Conservation (phyloP, 2,888 invertebrate species). For the Aspidiotus destructor region DNA sequence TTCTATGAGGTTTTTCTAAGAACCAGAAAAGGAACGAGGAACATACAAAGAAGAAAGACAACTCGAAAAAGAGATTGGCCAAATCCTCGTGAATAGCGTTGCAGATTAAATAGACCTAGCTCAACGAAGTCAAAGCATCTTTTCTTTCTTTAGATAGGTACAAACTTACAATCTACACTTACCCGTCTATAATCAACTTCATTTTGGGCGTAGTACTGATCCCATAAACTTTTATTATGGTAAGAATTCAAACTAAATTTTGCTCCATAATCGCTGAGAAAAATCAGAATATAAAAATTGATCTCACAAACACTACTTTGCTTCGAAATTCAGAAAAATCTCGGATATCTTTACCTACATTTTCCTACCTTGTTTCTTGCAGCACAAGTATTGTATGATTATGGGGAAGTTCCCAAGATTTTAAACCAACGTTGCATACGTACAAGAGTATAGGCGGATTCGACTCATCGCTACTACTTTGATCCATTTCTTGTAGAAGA, state of each 20-base stretch:
- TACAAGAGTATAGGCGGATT: slow-evolving; percentile 31
- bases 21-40: too few species aligned
- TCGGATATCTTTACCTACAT: too few species aligned
- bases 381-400: slow-evolving; percentile 34
- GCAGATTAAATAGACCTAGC: too few species aligned
- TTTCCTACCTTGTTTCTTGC: slow-evolving; percentile 35
- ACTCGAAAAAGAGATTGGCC: too few species aligned
- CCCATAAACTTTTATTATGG: slow-evolving; percentile 14
- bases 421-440: slow-evolving; percentile 33
- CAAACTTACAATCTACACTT: neutral
- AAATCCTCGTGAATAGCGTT: too few species aligned
- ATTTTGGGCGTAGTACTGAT: slow-evolving; percentile 15
- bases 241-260: neutral
- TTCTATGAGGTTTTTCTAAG: too few species aligned
- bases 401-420: slow-evolving; percentile 35
- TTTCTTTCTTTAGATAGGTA: too few species aligned
- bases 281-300: too few species aligned
- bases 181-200: slow-evolving; percentile 20
- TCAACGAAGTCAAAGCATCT: too few species aligned
- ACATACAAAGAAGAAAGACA: too few species aligned
- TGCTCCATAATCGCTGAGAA: slow-evolving; percentile 16
- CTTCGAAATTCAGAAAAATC: too few species aligned
- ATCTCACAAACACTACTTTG: too few species aligned
- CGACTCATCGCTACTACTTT: neutral
- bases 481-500: slow-evolving; percentile 22